Evolutionary conservation across 2,113 vertebrate genomes (phyloP).

Genomic region (Cettia cetti): DNA sequence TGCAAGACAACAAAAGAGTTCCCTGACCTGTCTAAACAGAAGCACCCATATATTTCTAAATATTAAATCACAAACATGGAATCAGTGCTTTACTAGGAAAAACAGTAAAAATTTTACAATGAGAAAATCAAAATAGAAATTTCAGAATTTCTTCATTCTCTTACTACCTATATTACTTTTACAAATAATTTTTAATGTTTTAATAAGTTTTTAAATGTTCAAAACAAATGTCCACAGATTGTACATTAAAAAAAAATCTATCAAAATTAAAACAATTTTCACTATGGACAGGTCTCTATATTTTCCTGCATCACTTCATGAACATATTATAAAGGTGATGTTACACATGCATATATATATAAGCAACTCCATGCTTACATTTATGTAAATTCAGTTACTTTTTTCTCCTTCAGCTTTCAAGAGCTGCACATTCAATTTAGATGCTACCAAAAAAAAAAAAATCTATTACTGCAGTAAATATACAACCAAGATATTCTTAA

Average conservation of each 20-base stretch:
- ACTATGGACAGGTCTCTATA: neutral
- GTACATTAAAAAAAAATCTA: neutral
- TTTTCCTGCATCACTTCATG: neutral
- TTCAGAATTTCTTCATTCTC: neutral
- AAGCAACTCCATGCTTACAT: neutral
- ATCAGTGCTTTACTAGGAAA: neutral
- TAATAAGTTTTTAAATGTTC: neutral
- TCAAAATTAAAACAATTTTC: neutral
- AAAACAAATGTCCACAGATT: neutral
- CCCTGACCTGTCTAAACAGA: neutral
- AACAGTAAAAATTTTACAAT: neutral
- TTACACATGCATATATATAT: neutral
- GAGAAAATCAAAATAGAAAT: neutral
- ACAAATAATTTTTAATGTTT: neutral
- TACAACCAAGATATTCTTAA: neutral
- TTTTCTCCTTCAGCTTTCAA: neutral
- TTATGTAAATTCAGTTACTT: neutral
- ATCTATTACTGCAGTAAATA: neutral
- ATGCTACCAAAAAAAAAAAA: neutral
- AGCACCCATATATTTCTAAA: neutral
- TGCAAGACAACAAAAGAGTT: neutral
- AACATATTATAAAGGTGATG: neutral
- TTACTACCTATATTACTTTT: neutral
- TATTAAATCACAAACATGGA: neutral
- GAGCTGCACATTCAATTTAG: neutral